phyloP scores from a whole-genome alignment of 2,113 vertebrate genomes.

The Rhinoderma darwinii region DNA sequence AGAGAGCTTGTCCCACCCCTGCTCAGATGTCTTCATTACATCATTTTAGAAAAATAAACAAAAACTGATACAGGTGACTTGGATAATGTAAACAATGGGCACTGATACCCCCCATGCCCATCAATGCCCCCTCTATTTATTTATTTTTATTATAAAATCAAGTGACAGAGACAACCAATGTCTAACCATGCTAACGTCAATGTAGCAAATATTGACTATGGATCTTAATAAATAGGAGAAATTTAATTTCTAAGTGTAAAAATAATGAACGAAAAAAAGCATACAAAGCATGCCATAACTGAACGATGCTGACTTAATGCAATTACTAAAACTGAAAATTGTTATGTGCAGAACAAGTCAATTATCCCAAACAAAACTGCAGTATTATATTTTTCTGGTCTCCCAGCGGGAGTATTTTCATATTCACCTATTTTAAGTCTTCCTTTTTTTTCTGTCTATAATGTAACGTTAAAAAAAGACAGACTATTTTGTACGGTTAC shows the following conservation, averaged over 20 bases:
- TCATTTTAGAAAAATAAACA: too few relatives aligned
- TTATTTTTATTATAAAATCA: too few relatives aligned
- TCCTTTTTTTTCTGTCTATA: background rate
- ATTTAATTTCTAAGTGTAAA: background rate
- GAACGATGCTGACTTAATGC: background rate
- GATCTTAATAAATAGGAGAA: background rate
- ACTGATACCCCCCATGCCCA: too few relatives aligned
- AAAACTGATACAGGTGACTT: too few relatives aligned
- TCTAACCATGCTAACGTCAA: too few relatives aligned
- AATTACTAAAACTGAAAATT: background rate
- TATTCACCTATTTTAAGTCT: background rate
- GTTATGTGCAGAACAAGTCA: conserved; percentile 11
- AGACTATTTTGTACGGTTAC: background rate
- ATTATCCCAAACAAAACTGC: conserved; percentile 6
- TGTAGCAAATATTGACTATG: too few relatives aligned
- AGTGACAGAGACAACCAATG: too few relatives aligned
- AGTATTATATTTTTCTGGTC: background rate
- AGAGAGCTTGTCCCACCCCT: too few relatives aligned
- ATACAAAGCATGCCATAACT: background rate
- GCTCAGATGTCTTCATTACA: too few relatives aligned
- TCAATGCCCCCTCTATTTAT: too few relatives aligned
- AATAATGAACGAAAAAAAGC: background rate
- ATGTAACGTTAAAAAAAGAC: background rate
- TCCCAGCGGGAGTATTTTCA: background rate
- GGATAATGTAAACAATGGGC: too few relatives aligned